These are phyloP conservation scores for Heteractis magnifica DNA, from an alignment of 92 coral and sea anemone species.

Conservation along the genomic window DNA sequence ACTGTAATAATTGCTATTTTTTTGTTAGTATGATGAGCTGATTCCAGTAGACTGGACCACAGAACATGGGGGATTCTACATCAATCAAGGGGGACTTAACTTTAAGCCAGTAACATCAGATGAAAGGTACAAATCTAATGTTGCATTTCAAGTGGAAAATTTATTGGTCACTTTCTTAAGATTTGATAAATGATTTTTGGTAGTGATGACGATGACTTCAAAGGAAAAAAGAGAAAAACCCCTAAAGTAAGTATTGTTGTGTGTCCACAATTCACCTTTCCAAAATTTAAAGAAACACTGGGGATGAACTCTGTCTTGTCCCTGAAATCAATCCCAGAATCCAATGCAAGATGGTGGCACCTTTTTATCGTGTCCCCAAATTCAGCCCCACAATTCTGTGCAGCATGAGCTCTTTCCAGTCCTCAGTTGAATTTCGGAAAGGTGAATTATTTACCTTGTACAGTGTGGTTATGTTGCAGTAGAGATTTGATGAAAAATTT, in stretches of 20 bases:
- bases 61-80: conserved; percentile 99
- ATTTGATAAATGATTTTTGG: background rate
- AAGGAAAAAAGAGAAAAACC: conserved; percentile 82
- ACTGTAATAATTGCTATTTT: background rate
- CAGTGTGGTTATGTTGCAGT: background rate
- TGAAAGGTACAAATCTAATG: conserved; percentile 39
- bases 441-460: too few species aligned
- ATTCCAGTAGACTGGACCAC: conserved; percentile 98
- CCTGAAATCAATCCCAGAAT: too few species aligned
- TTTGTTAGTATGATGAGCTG: conserved; percentile 86
- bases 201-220: conserved; percentile 74
- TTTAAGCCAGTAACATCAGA: conserved; percentile 80
- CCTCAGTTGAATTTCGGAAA: too few species aligned
- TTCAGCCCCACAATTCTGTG: too few species aligned
- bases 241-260: conserved; percentile 63
- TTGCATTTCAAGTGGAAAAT: background rate
- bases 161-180: background rate
- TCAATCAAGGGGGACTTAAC: conserved; percentile 88
- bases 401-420: too few species aligned
- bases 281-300: background rate
- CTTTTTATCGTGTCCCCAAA: too few species aligned
- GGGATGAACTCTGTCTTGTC: too few species aligned
- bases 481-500: background rate
- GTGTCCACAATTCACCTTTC: background rate
- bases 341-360: too few species aligned